Base-by-base conservation (phyloP, 2,888 invertebrate genomes). In the Melitaea athalia region DNA sequence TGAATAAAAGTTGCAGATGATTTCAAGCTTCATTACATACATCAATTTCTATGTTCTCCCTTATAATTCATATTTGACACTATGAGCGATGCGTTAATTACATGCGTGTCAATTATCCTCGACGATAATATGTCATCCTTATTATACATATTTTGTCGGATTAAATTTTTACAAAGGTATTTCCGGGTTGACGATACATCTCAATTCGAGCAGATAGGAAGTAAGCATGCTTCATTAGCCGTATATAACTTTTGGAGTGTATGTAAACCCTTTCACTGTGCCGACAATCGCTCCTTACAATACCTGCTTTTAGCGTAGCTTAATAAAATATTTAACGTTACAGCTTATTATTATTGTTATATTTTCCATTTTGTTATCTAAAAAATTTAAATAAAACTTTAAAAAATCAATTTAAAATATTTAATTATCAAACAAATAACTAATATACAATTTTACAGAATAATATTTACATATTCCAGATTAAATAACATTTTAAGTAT, bases 131-230 rank as follows among this genome's bases (percentile, higher is more conserved):
- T 57, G 72, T 69, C 70, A 65, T 78, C 78, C 74, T 79, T 82
- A 87, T 80, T 76, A 87, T 88, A 86, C 89, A 88, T 91, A 88
- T 85, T 77, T 80, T 83, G 81, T 81, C 77, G 76, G 77, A 74
- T 77, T 68, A 74, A 67, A 74, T 69, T 72, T 67, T 67, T 69
- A 88, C 85, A 89, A 92, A 82, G 85, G 78, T 79, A 77, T 88
- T 86, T 92, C 92, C 92, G 89, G 89, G 85, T 89, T 85, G 87
- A 87, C 77, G 87, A 87, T 85, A 81, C 82, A 76, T 74, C 84
- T 86, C 87, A 86, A 85, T 86, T 81, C 80, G 72, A 77, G 75
- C 73, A 79, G 78, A 78, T 88, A 86, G 92, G 92, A 92, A 91
- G 87, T 89, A 73, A 80, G 69, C 76, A 87, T 78, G 92, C 84